Conservation (phyloP, 2,113 vertebrate genomes). For the Microcebus tavaratra region DNA sequence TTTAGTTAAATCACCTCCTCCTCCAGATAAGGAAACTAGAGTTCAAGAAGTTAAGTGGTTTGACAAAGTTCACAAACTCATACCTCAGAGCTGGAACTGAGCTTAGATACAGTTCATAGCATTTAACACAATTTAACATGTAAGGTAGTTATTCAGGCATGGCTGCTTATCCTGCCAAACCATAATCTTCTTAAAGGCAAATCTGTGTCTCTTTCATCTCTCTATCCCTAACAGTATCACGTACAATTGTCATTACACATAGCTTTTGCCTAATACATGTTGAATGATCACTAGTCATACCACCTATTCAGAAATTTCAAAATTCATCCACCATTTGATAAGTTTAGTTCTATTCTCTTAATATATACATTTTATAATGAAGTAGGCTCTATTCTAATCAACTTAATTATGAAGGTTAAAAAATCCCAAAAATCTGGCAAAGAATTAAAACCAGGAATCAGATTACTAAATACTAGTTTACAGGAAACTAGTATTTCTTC, state of each 20-base stretch:
- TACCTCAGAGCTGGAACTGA: background rate
- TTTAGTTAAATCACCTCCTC: slow-evolving; percentile 23
- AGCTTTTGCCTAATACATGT: background rate
- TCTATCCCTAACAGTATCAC: background rate
- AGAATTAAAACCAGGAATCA: slow-evolving; percentile 49
- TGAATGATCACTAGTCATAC: slow-evolving; percentile 13
- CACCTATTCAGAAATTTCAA: slow-evolving; percentile 30
- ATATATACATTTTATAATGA: background rate
- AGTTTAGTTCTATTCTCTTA: slow-evolving; percentile 6
- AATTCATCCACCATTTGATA: background rate
- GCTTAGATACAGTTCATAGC: background rate
- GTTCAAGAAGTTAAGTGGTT: background rate
- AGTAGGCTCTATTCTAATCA: background rate
- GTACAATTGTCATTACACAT: background rate
- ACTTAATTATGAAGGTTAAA: slow-evolving; percentile 13
- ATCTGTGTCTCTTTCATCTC: background rate
- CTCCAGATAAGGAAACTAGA: slow-evolving; percentile 30
- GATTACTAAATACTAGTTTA: slow-evolving; percentile 33
- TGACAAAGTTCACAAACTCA: background rate
- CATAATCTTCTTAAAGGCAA: background rate
- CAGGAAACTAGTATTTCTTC: slow-evolving; percentile 32
- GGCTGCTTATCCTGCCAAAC: background rate
- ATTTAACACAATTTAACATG: background rate
- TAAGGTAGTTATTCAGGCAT: background rate
- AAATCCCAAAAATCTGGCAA: slow-evolving; percentile 35